Evolutionary conservation across 92 coral and sea anemone genomes (phyloP).

Genomic region (Metridium senile): DNA sequence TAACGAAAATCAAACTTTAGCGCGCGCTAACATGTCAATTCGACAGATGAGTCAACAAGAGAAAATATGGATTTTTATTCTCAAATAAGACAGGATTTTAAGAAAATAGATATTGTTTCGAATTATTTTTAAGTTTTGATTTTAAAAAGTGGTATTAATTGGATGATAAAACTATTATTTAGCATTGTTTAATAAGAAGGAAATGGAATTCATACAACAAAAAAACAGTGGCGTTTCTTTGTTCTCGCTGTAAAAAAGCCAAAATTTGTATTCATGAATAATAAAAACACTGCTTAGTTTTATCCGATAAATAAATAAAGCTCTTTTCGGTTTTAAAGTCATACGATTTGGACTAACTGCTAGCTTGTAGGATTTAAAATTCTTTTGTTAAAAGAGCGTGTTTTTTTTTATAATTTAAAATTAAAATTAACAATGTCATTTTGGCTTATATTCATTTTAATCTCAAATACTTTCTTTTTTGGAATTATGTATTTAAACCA

Average conservation of each 20-base stretch:
- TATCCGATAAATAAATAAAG: background rate
- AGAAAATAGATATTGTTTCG: background rate
- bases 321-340: background rate
- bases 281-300: background rate
- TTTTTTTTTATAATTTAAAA: no score
- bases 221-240: background rate
- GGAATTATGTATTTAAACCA: background rate
- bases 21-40: slow-evolving; percentile 34
- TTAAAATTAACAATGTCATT: background rate
- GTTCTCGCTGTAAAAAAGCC: background rate
- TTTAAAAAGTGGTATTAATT: background rate
- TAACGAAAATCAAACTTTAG: slow-evolving; percentile 26
- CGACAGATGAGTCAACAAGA: slow-evolving; percentile 31
- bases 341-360: background rate
- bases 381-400: background rate
- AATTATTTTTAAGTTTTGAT: background rate
- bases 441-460: no score
- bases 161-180: background rate
- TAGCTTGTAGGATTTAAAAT: background rate
- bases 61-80: background rate
- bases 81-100: background rate
- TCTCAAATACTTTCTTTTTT: no score
- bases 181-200: slow-evolving; percentile 1
- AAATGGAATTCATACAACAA: background rate
- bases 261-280: background rate